These are phyloP conservation scores for Pollenia labialis DNA, from an alignment of 2,888 invertebrate species.

Conservation along the genomic window DNA sequence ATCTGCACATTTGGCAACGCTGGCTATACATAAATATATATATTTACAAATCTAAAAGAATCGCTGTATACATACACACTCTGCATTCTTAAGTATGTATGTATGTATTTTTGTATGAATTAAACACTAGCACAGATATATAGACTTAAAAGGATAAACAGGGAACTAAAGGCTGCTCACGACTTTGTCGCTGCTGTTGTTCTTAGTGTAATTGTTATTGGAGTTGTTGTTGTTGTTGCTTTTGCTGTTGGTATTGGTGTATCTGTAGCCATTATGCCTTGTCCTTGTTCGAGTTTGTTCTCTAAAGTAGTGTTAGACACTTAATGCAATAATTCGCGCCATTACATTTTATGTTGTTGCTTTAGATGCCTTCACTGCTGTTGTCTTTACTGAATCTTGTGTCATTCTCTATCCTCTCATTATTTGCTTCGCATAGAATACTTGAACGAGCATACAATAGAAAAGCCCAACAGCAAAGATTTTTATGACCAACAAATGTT, in stretches of 20 bases:
- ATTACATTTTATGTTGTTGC: conserved; percentile 66
- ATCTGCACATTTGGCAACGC: too few relatives aligned
- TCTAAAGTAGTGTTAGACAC: conserved; percentile 68
- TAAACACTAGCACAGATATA: conserved; percentile 24
- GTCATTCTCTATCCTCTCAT: conserved; percentile 48
- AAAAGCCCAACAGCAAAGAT: conserved; percentile 58
- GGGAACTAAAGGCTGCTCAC: conserved; percentile 56
- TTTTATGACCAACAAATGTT: conserved; percentile 63
- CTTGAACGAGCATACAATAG: conserved; percentile 12
- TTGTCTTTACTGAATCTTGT: conserved; percentile 46
- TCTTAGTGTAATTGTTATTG: conserved; percentile 38
- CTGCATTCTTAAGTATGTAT: neutral
- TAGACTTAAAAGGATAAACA: conserved; percentile 32
- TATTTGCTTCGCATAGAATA: conserved; percentile 43
- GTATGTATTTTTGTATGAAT: neutral
- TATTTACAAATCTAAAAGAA: too few relatives aligned
- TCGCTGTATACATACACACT: neutral
- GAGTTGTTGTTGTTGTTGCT: conserved; percentile 33
- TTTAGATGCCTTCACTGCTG: conserved; percentile 44
- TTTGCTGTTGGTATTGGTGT: conserved; percentile 28
- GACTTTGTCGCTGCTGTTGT: conserved; percentile 31
- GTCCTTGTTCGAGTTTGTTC: conserved; percentile 60
- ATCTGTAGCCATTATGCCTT: conserved; percentile 50
- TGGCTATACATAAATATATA: too few relatives aligned
- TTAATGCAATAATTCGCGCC: conserved; percentile 73